Conservation (phyloP, 35 echinoderm and acorn worm genomes). For the Chiridota heheva region DNA sequence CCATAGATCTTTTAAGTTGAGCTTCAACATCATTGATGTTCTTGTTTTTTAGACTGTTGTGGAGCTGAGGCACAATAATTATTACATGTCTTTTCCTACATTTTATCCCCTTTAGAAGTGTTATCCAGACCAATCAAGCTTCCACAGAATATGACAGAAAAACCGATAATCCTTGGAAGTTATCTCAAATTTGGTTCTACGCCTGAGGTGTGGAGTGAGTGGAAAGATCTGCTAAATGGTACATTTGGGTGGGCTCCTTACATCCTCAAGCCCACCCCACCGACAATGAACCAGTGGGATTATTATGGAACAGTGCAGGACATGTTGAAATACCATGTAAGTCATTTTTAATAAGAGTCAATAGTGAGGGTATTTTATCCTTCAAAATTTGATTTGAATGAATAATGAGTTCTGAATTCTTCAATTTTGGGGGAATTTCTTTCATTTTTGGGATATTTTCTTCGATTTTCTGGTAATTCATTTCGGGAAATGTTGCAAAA, state of each 20-base stretch:
- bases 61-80: background rate
- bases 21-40: background rate
- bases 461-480: no score
- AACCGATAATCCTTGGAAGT: constrained; percentile 87
- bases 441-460: no score
- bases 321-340: constrained; percentile 73
- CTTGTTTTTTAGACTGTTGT: background rate
- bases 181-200: constrained; percentile 83
- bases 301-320: constrained; percentile 76
- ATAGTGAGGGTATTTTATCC: no score
- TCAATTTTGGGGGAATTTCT: no score
- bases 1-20: background rate
- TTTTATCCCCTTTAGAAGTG: constrained; percentile 32
- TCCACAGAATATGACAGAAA: constrained; percentile 27
- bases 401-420: no score
- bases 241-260: constrained; percentile 90
- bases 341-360: no score
- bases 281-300: constrained; percentile 78
- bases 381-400: no score
- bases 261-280: constrained; percentile 66
- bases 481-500: no score
- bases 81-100: background rate
- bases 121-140: constrained; percentile 55
- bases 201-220: constrained; percentile 56
- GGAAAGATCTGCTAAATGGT: constrained; percentile 79